A percentile compares a stretch with the other conserved stretches of the same genome.
These are phyloP conservation scores for Mythimna impura DNA, from an alignment of 2,888 invertebrate species.

Conservation along the genomic window DNA sequence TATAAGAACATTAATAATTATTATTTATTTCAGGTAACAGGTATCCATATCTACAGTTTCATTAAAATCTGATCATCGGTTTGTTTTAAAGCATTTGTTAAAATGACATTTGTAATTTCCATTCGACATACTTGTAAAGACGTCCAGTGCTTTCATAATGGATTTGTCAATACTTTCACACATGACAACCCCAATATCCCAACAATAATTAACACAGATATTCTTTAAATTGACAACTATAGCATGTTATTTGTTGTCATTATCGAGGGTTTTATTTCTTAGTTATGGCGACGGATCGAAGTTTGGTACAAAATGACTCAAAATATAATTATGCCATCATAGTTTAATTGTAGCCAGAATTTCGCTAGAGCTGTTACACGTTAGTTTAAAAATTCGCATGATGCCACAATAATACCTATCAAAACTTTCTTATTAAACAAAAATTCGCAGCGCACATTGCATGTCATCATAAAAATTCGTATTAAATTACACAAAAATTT, in stretches of 20 bases:
- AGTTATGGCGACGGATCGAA: too few species aligned
- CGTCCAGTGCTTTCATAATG: too few species aligned
- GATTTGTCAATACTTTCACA: too few species aligned
- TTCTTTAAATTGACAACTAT: neutral
- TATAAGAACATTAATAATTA: too few species aligned
- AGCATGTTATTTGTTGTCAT: neutral
- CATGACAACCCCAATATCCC: too few species aligned
- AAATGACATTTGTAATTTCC: too few species aligned
- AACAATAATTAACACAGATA: neutral
- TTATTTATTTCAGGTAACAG: too few species aligned
- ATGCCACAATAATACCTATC: neutral
- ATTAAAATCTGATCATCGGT: too few species aligned
- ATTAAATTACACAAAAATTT: neutral
- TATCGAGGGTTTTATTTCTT: neutral
- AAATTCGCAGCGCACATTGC: slow-evolving; percentile 13
- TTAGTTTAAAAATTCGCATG: slow-evolving; percentile 30
- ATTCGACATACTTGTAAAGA: too few species aligned
- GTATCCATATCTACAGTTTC: too few species aligned
- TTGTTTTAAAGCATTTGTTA: too few species aligned
- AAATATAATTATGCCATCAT: neutral
- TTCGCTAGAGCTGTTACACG: neutral
- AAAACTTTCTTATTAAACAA: neutral
- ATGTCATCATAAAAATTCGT: too few species aligned
- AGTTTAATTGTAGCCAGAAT: neutral
- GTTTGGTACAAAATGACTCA: neutral